Evolutionary conservation across 2,797 vertebrate species (phyloP), one percentile per base, ranked within the genome.

Genomic region (Neosilurus mollespiculum): DNA sequence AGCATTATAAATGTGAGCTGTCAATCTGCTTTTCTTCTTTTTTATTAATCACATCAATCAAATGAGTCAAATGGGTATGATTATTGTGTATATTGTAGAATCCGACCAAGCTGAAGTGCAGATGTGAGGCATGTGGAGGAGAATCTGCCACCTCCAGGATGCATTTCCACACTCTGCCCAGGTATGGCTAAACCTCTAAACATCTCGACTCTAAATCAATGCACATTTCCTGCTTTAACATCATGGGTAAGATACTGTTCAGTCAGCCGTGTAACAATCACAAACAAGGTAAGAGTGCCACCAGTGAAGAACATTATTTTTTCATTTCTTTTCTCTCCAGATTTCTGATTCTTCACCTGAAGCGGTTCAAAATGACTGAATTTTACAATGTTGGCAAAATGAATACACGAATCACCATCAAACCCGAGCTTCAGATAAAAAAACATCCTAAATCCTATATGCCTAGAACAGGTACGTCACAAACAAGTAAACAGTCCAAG

Each of bases 321-420:
- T 43, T 43, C 37, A 43, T 43, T 43, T 43, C 1, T 64, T 49
- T 64, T 51, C 22, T 64, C 37, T 16, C 12, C 59, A 78, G 76
- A 37, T 78, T 78, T 64, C 22, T 78, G 59, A 78, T 78, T 64
- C 34, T 78, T 59, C 76, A 64, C 14, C 37, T 78, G 24, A 78
- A 64, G 8, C 49, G 76, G 37, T 64, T 49, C 59, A 43, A 6
- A 1, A 1, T 64, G 2, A 51, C 12, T 1, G 9, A 64, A 6
- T 5, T 18, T 49, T 10, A 10, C 37, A 51, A 1, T 51, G 14
- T 51, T 0, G 0, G 4, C 37, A 78, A 78, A 34, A 7, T 51
- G 37, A 0, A 26, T 1, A 78, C 3, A 9, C 4, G 34, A 49
- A 22, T 78, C 7, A 22, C 49, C 22, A 64, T 78, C 59, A 6